A percentile compares a stretch with the other conserved stretches of the same genome.
phyloP scores from a whole-genome alignment of 2,113 vertebrate genomes.

The Mus musculus region DNA sequence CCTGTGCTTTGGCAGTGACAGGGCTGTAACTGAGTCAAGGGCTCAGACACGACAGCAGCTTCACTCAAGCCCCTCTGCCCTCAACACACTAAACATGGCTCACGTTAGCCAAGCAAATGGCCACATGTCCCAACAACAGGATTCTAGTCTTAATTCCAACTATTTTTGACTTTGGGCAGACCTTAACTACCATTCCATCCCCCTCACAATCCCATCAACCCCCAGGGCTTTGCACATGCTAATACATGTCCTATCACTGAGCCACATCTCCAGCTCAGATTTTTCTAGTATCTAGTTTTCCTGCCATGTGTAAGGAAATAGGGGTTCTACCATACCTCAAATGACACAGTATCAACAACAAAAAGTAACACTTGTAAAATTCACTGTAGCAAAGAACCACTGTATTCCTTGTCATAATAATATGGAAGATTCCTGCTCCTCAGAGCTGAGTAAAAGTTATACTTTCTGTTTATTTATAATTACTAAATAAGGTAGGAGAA shows the following conservation, averaged over 20 bases:
- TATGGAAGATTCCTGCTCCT: not conserved
- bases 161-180: slow-evolving; percentile 12
- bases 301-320: not conserved
- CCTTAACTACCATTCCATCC: not conserved
- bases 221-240: not conserved
- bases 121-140: not conserved
- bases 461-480: slow-evolving; percentile 36
- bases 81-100: not conserved
- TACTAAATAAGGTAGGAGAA: not conserved
- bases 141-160: slow-evolving; percentile 18
- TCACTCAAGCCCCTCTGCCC: not conserved
- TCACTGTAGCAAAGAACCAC: not conserved
- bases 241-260: not conserved
- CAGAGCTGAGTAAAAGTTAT: not conserved
- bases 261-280: not conserved
- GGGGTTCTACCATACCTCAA: not conserved
- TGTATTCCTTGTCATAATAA: slow-evolving; percentile 2
- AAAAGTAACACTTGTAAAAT: not conserved
- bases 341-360: slow-evolving; percentile 12
- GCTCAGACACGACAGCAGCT: not conserved
- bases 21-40: not conserved
- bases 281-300: slow-evolving; percentile 3
- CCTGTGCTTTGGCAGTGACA: not conserved
- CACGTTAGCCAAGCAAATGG: not conserved
- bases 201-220: not conserved